Evolutionary conservation across 1,140 invertebrate genomes (phyloP), one percentile per base, ranked within the genome.

Genomic region (Acromyrmex charruanus): DNA sequence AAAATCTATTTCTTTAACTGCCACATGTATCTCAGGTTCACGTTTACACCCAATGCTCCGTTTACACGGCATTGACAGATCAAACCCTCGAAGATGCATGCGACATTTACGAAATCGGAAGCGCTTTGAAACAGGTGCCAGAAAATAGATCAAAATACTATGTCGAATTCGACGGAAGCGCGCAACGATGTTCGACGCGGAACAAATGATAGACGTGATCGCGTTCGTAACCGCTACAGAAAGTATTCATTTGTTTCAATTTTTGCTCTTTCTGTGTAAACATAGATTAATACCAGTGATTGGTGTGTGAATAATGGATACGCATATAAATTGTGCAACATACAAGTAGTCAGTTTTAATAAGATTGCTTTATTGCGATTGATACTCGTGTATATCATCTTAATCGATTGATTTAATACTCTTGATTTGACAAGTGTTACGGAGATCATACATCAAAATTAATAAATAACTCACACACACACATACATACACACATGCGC

Each of bases 201-300:
- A 86, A 84, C 85, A 82, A 89, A 87, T 66, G 85, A 89, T 75
- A 44, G 44, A 72, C 85, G 79, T 82, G 89, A 84, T 90, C 74
- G 85, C 28, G 25, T 72, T 44, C n/a, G 69, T 18, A 75, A 75
- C 28, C 25, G 5, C 55, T 7, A 7, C 9, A 31, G 25, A 61
- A n/a, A 49, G 69, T 61, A 61, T 39, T 51, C 58, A 84, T 84
- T 84, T 84, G 28, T 81, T 81, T 58, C 39, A 74, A 72, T 74
- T 82, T 59, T 84, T 75, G 7, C 25, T 31, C 39, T 61, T 25
- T 61, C 55, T 21, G 14, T 51, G 9, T 28, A n/a, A 28, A 71
- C 21, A 44, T 4, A 81, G 31, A 35, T 58, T 71, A 61, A 14
- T 49, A 49, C n/a, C n/a, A 25, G 35, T 12, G 12, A 49, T 31